Base-by-base conservation (phyloP, 1,140 invertebrate genomes). In the Atta texana region DNA sequence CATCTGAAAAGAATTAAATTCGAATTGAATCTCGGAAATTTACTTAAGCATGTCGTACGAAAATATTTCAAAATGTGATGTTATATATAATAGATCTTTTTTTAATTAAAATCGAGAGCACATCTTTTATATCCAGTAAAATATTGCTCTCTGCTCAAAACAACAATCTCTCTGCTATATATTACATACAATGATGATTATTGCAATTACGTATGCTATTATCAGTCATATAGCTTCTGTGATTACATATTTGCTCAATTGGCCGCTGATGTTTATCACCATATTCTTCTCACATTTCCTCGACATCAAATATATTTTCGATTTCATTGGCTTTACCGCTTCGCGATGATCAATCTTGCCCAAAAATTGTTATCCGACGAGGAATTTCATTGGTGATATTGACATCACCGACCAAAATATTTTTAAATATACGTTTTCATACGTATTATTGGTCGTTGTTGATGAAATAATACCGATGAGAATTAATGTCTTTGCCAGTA, bases 241-340 rank as follows among this genome's bases (percentile, higher is more conserved):
- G 89, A 90, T 90, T 88, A 44, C 39, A 44, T 44, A 88, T 90
- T 90, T 90, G 80, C 86, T 90, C 89, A 90, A 90, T 85, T 90
- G 89, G 81, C 59, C 75, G 39, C 53, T 61, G 74, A 81, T 82
- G 64, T 51, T 86, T 78, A 81, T 86, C 76, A 44, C 49, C 34
- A n/a, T 21, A n/a, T 10, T 82, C 55, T 85, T 53, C 24, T 51
- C 61, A 77, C 18, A 55, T 59, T 64, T 77, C 59, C 28, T 53
- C 49, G 44, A 71, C 18, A 10, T 78, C 59, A 16, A 64, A 63
- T 31, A 57, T 34, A 24, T 64, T 28, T 74, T 74, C 53, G 69
- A 51, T 34, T 57, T 53, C n/a, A 18, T 21, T 14, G 71, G 1
- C 10, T 74, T 81, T 74, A 57, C 5, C 49, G 10, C 16, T 21